Percentiles rank a stretch among this genome's conserved stretches.
Conservation (phyloP, 2,113 vertebrate genomes). For the Leucopsar rothschildi region DNA sequence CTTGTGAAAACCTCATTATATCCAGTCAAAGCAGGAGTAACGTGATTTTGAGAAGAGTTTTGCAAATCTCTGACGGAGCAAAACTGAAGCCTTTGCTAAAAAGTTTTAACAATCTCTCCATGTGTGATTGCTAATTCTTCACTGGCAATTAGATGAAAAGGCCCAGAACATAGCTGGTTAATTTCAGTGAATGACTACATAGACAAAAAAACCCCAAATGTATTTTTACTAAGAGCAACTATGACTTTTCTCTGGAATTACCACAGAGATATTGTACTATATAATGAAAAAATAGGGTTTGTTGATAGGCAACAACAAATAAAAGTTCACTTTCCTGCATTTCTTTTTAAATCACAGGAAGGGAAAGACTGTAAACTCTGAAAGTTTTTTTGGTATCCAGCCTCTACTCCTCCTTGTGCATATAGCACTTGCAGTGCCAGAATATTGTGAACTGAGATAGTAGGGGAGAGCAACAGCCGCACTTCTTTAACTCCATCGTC, state of each 20-base stretch:
- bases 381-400: neutral
- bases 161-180: neutral
- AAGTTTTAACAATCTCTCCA: neutral
- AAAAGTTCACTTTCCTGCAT: neutral
- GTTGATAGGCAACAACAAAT: neutral
- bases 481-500: neutral
- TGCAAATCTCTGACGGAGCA: slow-evolving; percentile 3
- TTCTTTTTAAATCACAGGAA: neutral
- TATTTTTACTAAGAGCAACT: neutral
- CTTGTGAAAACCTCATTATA: slow-evolving; percentile 32
- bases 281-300: neutral
- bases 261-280: neutral
- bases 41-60: neutral
- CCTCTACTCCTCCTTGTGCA: neutral
- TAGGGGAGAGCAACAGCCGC: neutral
- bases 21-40: slow-evolving; percentile 3
- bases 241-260: neutral
- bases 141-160: neutral
- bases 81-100: neutral
- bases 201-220: neutral
- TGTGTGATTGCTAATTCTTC: neutral
- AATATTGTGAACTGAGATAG: neutral
- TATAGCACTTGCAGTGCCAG: neutral
- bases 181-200: neutral
- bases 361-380: neutral